Evolutionary conservation across 1,140 invertebrate genomes (phyloP).

Genomic region (Mactra quadrangularis): DNA sequence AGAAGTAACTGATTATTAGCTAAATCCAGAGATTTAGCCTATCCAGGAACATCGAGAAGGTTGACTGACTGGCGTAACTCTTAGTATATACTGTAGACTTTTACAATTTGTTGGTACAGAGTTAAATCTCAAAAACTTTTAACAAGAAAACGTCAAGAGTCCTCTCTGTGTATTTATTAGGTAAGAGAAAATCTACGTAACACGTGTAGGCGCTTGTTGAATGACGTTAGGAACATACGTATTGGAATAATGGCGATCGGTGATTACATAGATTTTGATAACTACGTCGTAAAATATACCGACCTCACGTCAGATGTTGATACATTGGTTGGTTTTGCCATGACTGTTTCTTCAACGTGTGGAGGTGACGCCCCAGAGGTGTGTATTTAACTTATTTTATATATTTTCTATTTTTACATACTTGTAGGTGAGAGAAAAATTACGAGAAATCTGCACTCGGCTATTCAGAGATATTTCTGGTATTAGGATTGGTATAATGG

Average conservation of each 20-base stretch:
- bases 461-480: constrained; percentile 77
- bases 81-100: too few species aligned
- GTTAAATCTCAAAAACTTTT: too few species aligned
- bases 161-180: constrained; percentile 63
- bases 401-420: background rate
- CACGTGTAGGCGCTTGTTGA: constrained; percentile 71
- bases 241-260: constrained; percentile 79
- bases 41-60: too few species aligned
- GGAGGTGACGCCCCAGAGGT: constrained; percentile 80
- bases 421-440: constrained; percentile 74
- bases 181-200: constrained; percentile 73
- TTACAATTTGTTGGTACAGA: too few species aligned
- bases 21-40: too few species aligned
- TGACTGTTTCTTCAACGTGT: constrained; percentile 67
- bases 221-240: constrained; percentile 77
- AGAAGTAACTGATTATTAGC: too few species aligned
- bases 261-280: constrained; percentile 76
- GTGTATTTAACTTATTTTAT: background rate
- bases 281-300: constrained; percentile 70
- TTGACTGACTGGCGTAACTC: too few species aligned
- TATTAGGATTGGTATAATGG: constrained; percentile 79
- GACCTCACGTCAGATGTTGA: constrained; percentile 79
- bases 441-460: constrained; percentile 72
- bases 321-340: constrained; percentile 70
- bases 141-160: too few species aligned